Evolutionary conservation across 2,113 vertebrate species (phyloP).

Genomic region (Sus scrofa): T2T-Sscrofa CM000827.6:38093001-38093500

Average conservation of each 20-base stretch:
- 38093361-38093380: not conserved
- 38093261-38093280: not conserved
- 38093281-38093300: not conserved
- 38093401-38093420: not conserved
- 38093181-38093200: not conserved
- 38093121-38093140: not conserved
- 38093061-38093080: not conserved
- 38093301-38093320: not conserved
- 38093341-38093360: not conserved
- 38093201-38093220: not conserved
- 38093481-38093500: fast-evolving
- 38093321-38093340: not conserved
- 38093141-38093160: conserved; percentile 11
- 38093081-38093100: not conserved
- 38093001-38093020: not conserved
- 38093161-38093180: not conserved
- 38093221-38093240: not conserved
- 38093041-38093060: not conserved
- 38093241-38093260: not conserved
- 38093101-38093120: not conserved
- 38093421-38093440: not conserved
- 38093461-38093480: fast-evolving
- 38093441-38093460: not conserved
- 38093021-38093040: not conserved
- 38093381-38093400: not conserved